phyloP scores from a whole-genome alignment of 2,797 vertebrate species.

The Garrulus glandarius region DNA sequence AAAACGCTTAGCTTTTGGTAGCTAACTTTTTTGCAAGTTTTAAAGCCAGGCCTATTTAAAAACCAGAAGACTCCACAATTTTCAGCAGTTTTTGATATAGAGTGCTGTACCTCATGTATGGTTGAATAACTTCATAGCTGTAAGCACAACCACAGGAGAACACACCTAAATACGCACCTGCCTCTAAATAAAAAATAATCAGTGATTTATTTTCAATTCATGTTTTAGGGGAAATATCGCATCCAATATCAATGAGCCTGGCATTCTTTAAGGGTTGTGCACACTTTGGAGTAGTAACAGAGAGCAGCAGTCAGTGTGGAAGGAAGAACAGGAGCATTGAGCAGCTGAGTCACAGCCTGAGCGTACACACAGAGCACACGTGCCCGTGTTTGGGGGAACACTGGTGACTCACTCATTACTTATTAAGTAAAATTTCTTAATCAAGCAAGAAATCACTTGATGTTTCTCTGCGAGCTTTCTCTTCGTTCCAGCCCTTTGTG shows the following conservation, averaged over 20 bases:
- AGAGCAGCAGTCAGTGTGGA: background rate
- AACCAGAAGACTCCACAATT: background rate
- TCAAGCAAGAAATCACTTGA: background rate
- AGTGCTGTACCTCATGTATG: background rate
- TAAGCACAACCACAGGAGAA: background rate
- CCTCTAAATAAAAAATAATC: background rate
- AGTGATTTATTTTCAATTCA: background rate
- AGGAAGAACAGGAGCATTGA: background rate
- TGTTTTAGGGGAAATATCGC: background rate
- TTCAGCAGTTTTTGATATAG: background rate
- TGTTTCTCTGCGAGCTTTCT: background rate
- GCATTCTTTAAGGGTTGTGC: background rate
- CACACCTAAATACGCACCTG: accelerated
- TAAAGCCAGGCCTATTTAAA: background rate
- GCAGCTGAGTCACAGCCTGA: background rate
- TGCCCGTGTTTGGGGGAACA: background rate
- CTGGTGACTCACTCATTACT: background rate
- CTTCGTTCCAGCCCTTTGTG: background rate
- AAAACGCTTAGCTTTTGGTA: background rate
- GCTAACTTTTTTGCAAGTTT: background rate
- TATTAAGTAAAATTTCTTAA: background rate
- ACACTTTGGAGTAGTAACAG: background rate
- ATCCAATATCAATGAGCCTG: background rate
- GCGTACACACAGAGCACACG: background rate
- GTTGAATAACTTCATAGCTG: background rate